phyloP scores from a whole-genome alignment of 2,888 invertebrate species.

The Orchesella flavescens region DNA sequence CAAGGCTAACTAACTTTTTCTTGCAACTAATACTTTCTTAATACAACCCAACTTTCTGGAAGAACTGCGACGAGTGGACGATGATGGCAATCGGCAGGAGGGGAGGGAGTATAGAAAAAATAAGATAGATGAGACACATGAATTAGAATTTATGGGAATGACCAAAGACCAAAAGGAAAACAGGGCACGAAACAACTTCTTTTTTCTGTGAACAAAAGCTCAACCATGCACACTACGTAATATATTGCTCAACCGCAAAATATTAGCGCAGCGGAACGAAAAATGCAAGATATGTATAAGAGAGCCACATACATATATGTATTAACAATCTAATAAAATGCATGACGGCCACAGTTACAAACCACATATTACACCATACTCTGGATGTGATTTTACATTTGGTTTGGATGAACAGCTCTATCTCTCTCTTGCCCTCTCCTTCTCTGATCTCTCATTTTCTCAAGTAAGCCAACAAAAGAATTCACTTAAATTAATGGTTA shows the following conservation, averaged over 20 bases:
- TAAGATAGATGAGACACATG: conserved; percentile 38
- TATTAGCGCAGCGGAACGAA: no score
- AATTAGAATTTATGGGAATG: conserved; percentile 39
- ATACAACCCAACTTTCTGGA: neutral
- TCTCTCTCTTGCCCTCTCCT: neutral
- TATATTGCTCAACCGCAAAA: no score
- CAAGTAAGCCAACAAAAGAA: conserved; percentile 33
- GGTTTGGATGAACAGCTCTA: neutral
- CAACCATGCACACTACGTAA: neutral
- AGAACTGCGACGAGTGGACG: neutral
- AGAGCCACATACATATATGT: no score
- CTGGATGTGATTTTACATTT: conserved; percentile 23
- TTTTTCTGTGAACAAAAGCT: neutral
- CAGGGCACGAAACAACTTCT: conserved; percentile 12
- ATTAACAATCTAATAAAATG: no score
- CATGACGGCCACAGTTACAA: no score
- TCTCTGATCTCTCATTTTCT: neutral
- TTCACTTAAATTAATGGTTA: conserved; percentile 43
- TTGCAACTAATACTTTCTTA: no score
- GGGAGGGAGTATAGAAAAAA: conserved; percentile 7
- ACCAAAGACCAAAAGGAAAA: conserved; percentile 4
- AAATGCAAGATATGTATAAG: no score
- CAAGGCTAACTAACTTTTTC: neutral
- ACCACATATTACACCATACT: neutral
- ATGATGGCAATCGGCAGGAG: conserved; percentile 39